Percentiles rank a stretch among this genome's conserved stretches.
These are phyloP conservation scores for Ibycter americanus DNA, from an alignment of 2,797 vertebrate genomes.

Conservation along the genomic window DNA sequence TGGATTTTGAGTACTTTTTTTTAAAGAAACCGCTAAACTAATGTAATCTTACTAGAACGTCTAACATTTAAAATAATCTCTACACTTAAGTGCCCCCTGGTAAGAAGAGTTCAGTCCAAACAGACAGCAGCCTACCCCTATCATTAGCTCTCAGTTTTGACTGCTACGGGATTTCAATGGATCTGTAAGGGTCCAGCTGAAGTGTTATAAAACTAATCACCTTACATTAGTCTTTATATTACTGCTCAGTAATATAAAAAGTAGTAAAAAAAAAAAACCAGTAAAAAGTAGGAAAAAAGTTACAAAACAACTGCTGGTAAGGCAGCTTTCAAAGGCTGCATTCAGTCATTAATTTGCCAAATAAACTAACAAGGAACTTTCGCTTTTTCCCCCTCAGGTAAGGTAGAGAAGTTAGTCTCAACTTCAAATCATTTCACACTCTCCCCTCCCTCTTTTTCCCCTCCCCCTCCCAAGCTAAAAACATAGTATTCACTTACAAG, in stretches of 20 bases:
- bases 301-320: neutral
- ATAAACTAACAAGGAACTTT: neutral
- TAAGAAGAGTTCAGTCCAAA: neutral
- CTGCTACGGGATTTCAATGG: neutral
- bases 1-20: neutral
- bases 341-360: neutral
- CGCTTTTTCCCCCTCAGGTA: neutral
- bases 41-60: neutral
- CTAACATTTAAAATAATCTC: neutral
- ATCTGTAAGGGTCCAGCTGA: neutral
- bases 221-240: neutral
- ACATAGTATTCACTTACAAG: neutral
- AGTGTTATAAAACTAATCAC: neutral
- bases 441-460: neutral
- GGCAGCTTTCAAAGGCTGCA: neutral
- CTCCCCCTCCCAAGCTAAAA: neutral
- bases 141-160: neutral
- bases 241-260: too few species aligned
- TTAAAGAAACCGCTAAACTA: neutral
- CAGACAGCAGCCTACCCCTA: neutral
- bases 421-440: neutral
- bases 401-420: neutral
- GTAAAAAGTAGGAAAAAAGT: neutral
- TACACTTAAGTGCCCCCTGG: neutral
- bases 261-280: too few species aligned